phyloP scores from a whole-genome alignment of 2,797 vertebrate species.

The Melanotaenia boesemani region DNA sequence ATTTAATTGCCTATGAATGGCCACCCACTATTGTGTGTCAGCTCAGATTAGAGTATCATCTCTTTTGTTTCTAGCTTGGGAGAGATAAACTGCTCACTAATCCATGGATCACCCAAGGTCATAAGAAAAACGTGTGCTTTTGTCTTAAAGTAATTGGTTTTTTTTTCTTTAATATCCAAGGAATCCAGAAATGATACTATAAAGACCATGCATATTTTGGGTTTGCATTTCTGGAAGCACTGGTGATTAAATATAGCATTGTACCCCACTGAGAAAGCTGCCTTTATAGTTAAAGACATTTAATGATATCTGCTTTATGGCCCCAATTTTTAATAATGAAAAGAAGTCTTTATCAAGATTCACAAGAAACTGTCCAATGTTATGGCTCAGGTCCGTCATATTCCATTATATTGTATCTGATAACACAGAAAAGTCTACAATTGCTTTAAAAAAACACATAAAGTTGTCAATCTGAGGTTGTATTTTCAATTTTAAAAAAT shows the following conservation, averaged over 20 bases:
- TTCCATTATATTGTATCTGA: slow-evolving; percentile 49
- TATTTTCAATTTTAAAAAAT: not conserved
- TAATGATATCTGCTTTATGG: not conserved
- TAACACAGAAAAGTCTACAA: slow-evolving; percentile 28
- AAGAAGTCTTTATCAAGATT: slow-evolving; percentile 13
- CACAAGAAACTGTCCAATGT: slow-evolving; percentile 40
- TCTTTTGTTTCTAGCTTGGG: slow-evolving; percentile 52
- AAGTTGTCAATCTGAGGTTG: not conserved
- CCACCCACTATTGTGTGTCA: slow-evolving; percentile 49
- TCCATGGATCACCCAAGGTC: slow-evolving; percentile 60
- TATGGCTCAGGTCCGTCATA: slow-evolving; percentile 38
- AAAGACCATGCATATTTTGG: not conserved
- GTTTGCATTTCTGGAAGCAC: not conserved
- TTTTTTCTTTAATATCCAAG: not conserved
- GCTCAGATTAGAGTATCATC: slow-evolving; percentile 57
- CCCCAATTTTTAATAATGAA: not conserved
- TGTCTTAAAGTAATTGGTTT: slow-evolving; percentile 27
- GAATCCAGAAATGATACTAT: slow-evolving; percentile 16
- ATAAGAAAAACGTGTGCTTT: slow-evolving; percentile 28
- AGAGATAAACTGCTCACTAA: slow-evolving; percentile 68
- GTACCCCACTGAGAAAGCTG: slow-evolving; percentile 4
- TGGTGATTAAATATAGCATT: not conserved
- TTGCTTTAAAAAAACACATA: not conserved
- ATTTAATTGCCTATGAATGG: slow-evolving; percentile 32
- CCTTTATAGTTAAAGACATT: not conserved